Conservation (phyloP, 2,113 vertebrate species). For the Carollia perspicillata region DNA sequence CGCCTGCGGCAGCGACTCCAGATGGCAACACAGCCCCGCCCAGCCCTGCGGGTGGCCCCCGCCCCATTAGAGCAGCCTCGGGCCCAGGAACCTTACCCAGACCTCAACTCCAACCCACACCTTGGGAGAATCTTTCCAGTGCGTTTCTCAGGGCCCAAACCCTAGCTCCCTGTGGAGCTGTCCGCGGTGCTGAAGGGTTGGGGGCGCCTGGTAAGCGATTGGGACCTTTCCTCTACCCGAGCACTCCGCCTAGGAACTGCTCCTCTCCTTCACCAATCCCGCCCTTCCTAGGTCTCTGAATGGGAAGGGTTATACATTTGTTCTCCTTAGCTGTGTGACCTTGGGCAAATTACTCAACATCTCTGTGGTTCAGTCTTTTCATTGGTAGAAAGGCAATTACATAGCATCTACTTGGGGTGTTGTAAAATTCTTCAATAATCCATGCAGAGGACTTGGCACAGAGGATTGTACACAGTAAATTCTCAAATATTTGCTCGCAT, state of each 20-base stretch:
- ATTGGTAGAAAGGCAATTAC: not conserved
- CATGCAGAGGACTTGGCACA: not conserved
- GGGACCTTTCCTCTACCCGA: not conserved
- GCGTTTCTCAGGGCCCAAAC: accelerated
- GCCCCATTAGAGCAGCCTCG: conserved; percentile 45
- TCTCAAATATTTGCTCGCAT: not conserved
- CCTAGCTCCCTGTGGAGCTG: not conserved
- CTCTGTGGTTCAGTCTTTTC: not conserved
- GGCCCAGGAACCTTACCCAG: not conserved
- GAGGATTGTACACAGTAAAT: not conserved
- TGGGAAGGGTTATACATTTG: not conserved
- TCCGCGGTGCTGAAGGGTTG: not conserved
- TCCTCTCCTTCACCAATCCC: not conserved
- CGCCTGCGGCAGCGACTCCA: conserved; percentile 51
- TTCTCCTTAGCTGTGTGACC: not conserved
- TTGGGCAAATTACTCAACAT: not conserved
- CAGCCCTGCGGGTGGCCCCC: conserved; percentile 59
- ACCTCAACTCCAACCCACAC: not conserved
- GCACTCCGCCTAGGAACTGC: not conserved
- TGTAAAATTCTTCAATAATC: not conserved
- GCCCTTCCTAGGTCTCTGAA: not conserved
- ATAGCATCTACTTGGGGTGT: not conserved
- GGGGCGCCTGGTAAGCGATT: not conserved
- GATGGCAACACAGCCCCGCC: conserved; percentile 66
- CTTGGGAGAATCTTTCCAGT: not conserved